Evolutionary conservation across 2,888 invertebrate genomes (phyloP).

Genomic region (Iphiclides podalirius): DNA sequence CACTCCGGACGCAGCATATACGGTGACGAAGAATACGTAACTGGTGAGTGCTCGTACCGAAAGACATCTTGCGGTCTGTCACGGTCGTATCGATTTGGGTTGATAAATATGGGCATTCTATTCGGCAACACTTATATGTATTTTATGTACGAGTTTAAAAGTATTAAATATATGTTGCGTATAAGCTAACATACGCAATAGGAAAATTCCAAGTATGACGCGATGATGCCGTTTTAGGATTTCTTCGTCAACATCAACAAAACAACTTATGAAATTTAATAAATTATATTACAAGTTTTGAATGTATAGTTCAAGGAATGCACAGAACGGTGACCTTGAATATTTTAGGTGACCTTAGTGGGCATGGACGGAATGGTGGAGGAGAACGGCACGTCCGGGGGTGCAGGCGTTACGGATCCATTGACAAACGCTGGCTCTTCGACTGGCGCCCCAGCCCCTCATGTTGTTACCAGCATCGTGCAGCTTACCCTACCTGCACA

Average conservation of each 20-base stretch:
- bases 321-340: slow-evolving; percentile 77
- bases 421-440: slow-evolving; percentile 51
- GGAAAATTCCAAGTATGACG: slow-evolving; percentile 65
- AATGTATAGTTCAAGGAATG: slow-evolving; percentile 60
- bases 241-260: slow-evolving; percentile 51
- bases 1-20: slow-evolving; percentile 96
- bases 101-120: slow-evolving; percentile 66
- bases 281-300: slow-evolving; percentile 41
- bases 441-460: slow-evolving; percentile 54
- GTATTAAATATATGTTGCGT: slow-evolving; percentile 51
- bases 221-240: slow-evolving; percentile 67
- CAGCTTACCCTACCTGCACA: slow-evolving; percentile 88
- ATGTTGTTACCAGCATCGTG: slow-evolving; percentile 87
- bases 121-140: slow-evolving; percentile 33
- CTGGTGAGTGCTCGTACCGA: slow-evolving; percentile 87
- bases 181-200: slow-evolving; percentile 65
- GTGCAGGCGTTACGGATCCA: slow-evolving; percentile 61
- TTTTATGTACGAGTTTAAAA: slow-evolving; percentile 35
- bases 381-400: slow-evolving; percentile 86
- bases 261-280: slow-evolving; percentile 37
- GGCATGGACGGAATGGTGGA: slow-evolving; percentile 96
- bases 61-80: slow-evolving; percentile 78
- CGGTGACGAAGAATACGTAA: slow-evolving; percentile 97
- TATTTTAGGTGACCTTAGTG: slow-evolving; percentile 82
- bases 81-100: slow-evolving; percentile 69